Percentiles rank a stretch among this genome's conserved stretches.
Evolutionary conservation across 2,888 invertebrate genomes (phyloP).

Genomic region (Disparrhopalites patrizii): DNA sequence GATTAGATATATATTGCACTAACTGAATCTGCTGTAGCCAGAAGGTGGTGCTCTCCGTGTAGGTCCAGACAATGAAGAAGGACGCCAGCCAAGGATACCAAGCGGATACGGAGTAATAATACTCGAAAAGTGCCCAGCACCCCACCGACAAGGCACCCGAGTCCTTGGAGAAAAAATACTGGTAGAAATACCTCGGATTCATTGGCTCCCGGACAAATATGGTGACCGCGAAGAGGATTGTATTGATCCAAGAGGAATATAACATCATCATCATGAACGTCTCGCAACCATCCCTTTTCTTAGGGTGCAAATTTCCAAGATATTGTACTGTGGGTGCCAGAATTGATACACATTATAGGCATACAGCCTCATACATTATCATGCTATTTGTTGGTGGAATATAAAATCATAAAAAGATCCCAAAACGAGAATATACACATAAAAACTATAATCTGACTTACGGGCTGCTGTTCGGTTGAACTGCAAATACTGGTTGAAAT

Average conservation of each 20-base stretch:
- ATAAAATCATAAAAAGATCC: not conserved
- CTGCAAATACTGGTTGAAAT: not conserved
- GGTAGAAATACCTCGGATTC: not conserved
- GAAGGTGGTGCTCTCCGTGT: not conserved
- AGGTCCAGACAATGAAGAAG: not conserved
- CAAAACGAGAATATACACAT: not conserved
- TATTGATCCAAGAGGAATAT: not conserved
- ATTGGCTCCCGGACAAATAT: not conserved
- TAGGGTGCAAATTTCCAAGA: not conserved
- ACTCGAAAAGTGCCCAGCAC: not conserved
- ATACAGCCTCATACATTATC: too few relatives aligned
- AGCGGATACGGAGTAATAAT: not conserved
- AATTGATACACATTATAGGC: too few relatives aligned
- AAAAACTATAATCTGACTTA: not conserved
- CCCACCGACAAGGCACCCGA: not conserved
- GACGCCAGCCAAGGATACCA: not conserved
- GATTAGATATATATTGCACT: not conserved
- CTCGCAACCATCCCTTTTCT: not conserved
- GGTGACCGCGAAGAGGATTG: not conserved
- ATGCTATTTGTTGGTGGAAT: too few relatives aligned
- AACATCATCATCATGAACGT: not conserved
- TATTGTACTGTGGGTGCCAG: not conserved
- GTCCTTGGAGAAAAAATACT: not conserved
- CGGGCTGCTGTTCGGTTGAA: not conserved
- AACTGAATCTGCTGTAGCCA: constrained; percentile 1